A percentile compares a stretch with the other conserved stretches of the same genome.
Evolutionary conservation across 2,113 vertebrate species (phyloP).

Genomic region (Delphinapterus leucas): DNA sequence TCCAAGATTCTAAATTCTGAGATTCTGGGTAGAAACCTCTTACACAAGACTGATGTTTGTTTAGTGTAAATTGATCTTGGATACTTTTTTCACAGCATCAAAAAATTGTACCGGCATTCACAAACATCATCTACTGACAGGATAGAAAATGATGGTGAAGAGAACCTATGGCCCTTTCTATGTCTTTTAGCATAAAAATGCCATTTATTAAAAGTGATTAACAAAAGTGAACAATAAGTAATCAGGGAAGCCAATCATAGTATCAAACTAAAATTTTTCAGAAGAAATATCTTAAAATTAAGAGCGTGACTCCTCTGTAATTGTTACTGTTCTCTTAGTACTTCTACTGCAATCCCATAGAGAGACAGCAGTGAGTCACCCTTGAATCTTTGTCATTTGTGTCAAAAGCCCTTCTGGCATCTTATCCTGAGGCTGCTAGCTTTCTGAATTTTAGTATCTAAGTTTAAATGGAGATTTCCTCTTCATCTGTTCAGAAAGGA

Average conservation of each 20-base stretch:
- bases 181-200: neutral
- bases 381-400: neutral
- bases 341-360: neutral
- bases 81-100: neutral
- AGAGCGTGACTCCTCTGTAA: neutral
- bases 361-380: neutral
- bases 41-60: neutral
- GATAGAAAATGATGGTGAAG: neutral
- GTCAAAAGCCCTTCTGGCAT: neutral
- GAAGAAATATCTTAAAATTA: neutral
- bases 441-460: neutral
- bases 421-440: neutral
- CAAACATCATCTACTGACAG: neutral
- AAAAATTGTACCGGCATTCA: neutral
- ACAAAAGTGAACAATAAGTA: neutral
- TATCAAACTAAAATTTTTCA: neutral
- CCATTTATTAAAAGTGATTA: neutral
- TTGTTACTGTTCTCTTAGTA: neutral
- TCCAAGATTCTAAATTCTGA: neutral
- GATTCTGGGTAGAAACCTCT: neutral
- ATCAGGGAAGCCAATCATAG: neutral
- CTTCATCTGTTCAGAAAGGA: neutral
- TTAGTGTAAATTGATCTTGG: neutral
- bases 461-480: neutral
- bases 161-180: neutral